Conservation (phyloP, 2,888 invertebrate genomes). For the Dinocampus coccinellae region DNA sequence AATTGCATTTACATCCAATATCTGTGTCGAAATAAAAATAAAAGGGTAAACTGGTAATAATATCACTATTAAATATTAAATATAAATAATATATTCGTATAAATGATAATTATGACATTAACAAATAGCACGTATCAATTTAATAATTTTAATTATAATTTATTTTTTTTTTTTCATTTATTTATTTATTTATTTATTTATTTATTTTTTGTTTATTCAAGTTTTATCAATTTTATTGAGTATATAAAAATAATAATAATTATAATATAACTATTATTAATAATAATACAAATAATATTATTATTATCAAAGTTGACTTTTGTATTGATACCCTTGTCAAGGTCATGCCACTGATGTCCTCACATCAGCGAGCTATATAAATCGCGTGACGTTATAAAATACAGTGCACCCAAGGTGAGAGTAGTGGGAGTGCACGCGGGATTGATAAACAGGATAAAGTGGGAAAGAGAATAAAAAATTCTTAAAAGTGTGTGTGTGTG, state of each 20-base stretch:
- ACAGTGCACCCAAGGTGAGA: conserved; percentile 24
- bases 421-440: no score
- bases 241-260: neutral
- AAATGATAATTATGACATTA: neutral
- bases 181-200: no score
- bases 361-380: neutral
- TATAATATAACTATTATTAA: neutral
- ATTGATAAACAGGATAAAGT: no score
- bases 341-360: conserved; percentile 33
- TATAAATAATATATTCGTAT: neutral
- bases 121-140: neutral
- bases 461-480: no score
- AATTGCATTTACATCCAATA: conserved; percentile 10
- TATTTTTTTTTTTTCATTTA: no score
- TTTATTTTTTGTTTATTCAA: no score
- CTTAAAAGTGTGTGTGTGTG: no score
- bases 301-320: neutral
- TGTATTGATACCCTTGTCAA: conserved; percentile 24
- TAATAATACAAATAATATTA: no score
- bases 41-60: neutral
- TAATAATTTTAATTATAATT: neutral
- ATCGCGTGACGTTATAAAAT: conserved; percentile 30
- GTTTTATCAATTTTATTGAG: no score
- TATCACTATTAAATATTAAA: no score
- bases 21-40: neutral